phyloP scores from a whole-genome alignment of 2,888 invertebrate genomes.

The Orthonevra nobilis region DNA sequence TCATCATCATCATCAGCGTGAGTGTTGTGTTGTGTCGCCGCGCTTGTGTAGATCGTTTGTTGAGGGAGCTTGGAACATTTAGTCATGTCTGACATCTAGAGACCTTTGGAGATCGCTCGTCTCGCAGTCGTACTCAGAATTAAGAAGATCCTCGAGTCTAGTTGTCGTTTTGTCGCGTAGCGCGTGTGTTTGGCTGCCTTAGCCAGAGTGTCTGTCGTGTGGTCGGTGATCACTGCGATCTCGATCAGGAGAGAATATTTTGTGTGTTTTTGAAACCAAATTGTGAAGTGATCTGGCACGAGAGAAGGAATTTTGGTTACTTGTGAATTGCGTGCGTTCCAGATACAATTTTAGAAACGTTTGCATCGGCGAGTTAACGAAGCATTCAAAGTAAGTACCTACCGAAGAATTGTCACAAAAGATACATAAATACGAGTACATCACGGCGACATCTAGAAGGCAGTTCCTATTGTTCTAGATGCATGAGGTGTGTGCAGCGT shows the following conservation, averaged over 20 bases:
- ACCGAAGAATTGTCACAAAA: too few species aligned
- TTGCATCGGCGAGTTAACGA: neutral
- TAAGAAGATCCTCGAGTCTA: neutral
- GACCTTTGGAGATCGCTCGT: slow-evolving; percentile 58
- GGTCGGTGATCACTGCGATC: slow-evolving; percentile 3
- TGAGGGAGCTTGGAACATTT: slow-evolving; percentile 58
- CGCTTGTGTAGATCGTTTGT: slow-evolving; percentile 52
- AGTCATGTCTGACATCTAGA: slow-evolving; percentile 69
- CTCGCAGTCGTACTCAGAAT: slow-evolving; percentile 19
- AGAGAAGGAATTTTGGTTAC: slow-evolving; percentile 32
- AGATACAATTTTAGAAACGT: slow-evolving; percentile 3
- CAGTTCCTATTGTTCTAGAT: slow-evolving; percentile 45
- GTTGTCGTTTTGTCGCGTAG: slow-evolving; percentile 19
- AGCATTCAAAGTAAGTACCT: slow-evolving; percentile 60
- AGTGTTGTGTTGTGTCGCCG: slow-evolving; percentile 55
- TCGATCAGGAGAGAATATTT: too few species aligned
- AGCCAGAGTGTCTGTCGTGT: slow-evolving; percentile 12
- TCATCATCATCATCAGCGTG: slow-evolving; percentile 28
- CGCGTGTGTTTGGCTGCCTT: slow-evolving; percentile 3
- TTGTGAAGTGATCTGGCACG: slow-evolving; percentile 30
- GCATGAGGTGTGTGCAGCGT: neutral
- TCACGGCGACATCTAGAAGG: slow-evolving; percentile 26
- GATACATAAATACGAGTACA: slow-evolving; percentile 10
- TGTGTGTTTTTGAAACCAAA: too few species aligned
- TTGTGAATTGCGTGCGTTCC: slow-evolving; percentile 1